Percentiles rank a stretch among this genome's conserved stretches.
These are phyloP conservation scores for Drosophila albomicans DNA, from an alignment of 1,140 invertebrate genomes.

Conservation along the genomic window DNA sequence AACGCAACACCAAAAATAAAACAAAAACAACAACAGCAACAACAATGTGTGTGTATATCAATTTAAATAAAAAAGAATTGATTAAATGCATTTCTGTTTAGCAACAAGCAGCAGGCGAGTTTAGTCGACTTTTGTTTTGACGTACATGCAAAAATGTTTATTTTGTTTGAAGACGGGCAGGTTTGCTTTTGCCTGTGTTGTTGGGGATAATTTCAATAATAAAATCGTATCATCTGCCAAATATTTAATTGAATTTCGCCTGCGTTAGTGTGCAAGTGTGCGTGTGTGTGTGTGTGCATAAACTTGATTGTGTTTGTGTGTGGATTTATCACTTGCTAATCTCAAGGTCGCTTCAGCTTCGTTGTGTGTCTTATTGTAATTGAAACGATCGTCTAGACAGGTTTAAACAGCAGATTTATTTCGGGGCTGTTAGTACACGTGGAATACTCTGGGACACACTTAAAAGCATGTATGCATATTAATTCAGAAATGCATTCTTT, in stretches of 20 bases:
- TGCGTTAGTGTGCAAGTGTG: background rate
- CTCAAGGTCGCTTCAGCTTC: conserved; percentile 57
- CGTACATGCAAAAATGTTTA: conserved; percentile 18
- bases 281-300: conserved; percentile 16
- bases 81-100: conserved; percentile 68
- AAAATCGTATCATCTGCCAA: conserved; percentile 57
- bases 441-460: background rate
- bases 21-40: background rate
- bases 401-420: conserved; percentile 45
- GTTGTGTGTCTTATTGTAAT: conserved; percentile 32
- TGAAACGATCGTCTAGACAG: conserved; percentile 46
- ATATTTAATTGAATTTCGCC: conserved; percentile 56
- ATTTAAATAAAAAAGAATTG: conserved; percentile 40
- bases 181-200: background rate
- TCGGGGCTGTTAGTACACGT: conserved; percentile 28
- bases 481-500: background rate
- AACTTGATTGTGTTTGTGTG: conserved; percentile 55
- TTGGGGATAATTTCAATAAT: conserved; percentile 53
- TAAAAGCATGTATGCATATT: background rate
- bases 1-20: conserved; percentile 2
- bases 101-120: conserved; percentile 61
- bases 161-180: conserved; percentile 34
- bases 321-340: conserved; percentile 65
- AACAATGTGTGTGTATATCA: conserved; percentile 3
- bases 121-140: conserved; percentile 24